These are phyloP conservation scores for Bombus ignitus DNA, from an alignment of 1,140 invertebrate species.

Conservation along the genomic window DNA sequence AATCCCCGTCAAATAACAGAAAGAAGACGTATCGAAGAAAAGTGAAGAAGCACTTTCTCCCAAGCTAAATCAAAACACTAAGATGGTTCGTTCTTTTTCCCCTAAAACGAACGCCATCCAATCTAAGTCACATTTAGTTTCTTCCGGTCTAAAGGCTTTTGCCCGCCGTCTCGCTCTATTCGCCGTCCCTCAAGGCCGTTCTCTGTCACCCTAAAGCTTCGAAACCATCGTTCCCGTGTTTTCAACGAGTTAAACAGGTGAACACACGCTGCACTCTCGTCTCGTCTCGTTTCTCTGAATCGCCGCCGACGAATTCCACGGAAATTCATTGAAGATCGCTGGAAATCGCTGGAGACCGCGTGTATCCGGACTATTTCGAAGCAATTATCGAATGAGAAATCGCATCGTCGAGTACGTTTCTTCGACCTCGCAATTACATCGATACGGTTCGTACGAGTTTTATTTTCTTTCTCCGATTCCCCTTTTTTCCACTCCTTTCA, in stretches of 20 bases:
- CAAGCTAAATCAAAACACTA: not conserved
- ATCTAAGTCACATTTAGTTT: not conserved
- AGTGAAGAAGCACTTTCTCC: not conserved
- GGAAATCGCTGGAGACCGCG: not conserved
- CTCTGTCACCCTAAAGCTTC: not conserved
- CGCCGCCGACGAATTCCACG: not conserved
- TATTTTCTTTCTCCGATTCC: not conserved
- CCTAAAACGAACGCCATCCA: not conserved
- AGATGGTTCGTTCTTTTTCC: too few relatives aligned
- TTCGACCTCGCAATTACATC: not conserved
- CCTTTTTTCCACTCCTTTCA: not conserved
- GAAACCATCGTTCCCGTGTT: not conserved
- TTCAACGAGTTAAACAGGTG: constrained; percentile 9
- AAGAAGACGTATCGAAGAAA: not conserved
- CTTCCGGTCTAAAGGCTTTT: not conserved
- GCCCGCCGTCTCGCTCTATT: not conserved
- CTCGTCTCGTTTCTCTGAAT: not conserved
- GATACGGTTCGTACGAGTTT: not conserved
- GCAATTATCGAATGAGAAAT: not conserved
- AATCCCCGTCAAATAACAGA: accelerated
- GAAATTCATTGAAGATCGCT: not conserved
- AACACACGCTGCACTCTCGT: not conserved
- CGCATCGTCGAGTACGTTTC: not conserved
- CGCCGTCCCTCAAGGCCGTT: not conserved
- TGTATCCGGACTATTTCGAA: not conserved